These are phyloP conservation scores for Polydrusus pterygomalis DNA, from an alignment of 2,888 invertebrate genomes.

Conservation along the genomic window DNA sequence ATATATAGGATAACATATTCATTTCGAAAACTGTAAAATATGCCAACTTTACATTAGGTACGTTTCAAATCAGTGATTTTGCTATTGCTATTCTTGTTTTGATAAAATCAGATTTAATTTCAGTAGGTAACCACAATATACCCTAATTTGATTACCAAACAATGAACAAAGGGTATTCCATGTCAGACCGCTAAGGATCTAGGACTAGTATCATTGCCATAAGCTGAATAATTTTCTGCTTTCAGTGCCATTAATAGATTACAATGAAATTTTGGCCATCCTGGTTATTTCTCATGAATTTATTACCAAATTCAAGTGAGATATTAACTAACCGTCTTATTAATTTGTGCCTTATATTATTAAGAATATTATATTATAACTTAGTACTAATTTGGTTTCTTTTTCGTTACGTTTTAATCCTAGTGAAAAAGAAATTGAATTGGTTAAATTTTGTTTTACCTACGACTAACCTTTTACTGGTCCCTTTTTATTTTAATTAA, in stretches of 20 bases:
- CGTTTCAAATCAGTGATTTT: no score
- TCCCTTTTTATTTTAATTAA: slow-evolving; percentile 11
- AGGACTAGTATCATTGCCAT: slow-evolving; percentile 2
- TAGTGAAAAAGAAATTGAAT: slow-evolving; percentile 69
- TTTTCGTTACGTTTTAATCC: slow-evolving; percentile 66
- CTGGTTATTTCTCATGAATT: slow-evolving; percentile 51
- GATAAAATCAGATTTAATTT: no score
- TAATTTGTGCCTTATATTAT: slow-evolving; percentile 56
- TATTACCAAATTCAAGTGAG: slow-evolving; percentile 41
- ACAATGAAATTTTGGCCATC: slow-evolving; percentile 34
- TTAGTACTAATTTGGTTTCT: slow-evolving; percentile 64
- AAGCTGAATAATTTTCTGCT: slow-evolving; percentile 11
- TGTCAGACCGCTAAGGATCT: background rate
- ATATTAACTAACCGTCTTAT: slow-evolving; percentile 19
- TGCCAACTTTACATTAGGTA: no score
- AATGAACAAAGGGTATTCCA: background rate
- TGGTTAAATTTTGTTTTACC: slow-evolving; percentile 31
- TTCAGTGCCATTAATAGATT: slow-evolving; percentile 39
- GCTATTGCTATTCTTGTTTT: no score
- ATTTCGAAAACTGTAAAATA: no score
- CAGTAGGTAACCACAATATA: no score
- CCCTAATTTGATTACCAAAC: no score
- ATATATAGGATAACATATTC: no score
- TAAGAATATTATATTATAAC: slow-evolving; percentile 30
- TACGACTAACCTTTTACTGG: slow-evolving; percentile 23